Conservation (phyloP, 2,113 vertebrate species). For the Pelodiscus sinensis region DNA sequence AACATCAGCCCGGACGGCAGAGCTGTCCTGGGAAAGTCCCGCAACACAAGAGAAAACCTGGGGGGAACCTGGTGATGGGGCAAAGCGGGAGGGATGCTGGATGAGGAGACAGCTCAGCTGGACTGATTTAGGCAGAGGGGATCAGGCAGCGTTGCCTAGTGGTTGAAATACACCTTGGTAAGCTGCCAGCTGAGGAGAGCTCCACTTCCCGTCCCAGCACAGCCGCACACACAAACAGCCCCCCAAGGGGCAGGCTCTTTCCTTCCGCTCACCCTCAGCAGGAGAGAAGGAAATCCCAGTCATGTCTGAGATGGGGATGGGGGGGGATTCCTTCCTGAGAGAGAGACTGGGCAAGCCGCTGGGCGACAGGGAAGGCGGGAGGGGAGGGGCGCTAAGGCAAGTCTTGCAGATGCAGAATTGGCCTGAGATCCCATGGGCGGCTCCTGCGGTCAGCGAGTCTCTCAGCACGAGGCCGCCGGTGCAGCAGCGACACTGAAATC, state of each 20-base stretch:
- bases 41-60: not conserved
- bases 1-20: rapidly evolving
- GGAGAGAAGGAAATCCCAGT: conserved; percentile 13
- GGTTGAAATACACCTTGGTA: rapidly evolving
- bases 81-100: not conserved
- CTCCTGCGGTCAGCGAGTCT: not conserved
- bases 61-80: not conserved
- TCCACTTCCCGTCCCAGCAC: rapidly evolving
- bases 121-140: not conserved
- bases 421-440: not conserved
- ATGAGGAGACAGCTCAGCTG: rapidly evolving
- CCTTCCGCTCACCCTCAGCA: conserved; percentile 11
- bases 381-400: not conserved
- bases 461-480: not conserved
- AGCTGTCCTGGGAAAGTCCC: not conserved
- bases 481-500: not conserved
- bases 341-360: rapidly evolving
- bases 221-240: conserved; percentile 19
- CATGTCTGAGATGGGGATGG: not conserved
- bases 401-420: not conserved
- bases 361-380: rapidly evolving
- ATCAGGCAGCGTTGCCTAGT: rapidly evolving
- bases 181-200: not conserved
- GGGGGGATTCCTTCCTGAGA: rapidly evolving
- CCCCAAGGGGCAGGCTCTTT: not conserved